A percentile compares a stretch with the other conserved stretches of the same genome.
phyloP scores from a whole-genome alignment of 2,888 invertebrate species.

The Anthrax anthrax region DNA sequence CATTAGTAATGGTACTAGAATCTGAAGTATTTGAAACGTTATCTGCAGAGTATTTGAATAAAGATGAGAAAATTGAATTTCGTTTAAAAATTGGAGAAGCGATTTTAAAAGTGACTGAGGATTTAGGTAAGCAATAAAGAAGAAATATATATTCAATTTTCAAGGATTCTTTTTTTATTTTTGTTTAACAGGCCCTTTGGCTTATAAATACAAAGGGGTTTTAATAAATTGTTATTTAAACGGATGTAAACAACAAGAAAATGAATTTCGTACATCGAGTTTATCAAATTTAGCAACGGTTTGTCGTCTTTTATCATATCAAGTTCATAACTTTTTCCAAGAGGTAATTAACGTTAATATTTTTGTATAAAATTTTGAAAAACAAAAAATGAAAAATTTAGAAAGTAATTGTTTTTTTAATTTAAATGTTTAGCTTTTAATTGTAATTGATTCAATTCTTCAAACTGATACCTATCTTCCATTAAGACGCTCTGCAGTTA shows the following conservation, averaged over 20 bases:
- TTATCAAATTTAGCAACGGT: constrained; percentile 30
- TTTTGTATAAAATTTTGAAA: no score
- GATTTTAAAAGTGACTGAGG: constrained; percentile 25
- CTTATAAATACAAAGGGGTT: constrained; percentile 27
- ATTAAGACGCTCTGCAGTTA: constrained; percentile 27
- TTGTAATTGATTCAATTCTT: constrained; percentile 23
- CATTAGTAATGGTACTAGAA: constrained; percentile 25
- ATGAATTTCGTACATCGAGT: constrained; percentile 31
- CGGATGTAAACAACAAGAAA: constrained; percentile 21
- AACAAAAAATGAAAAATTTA: neutral
- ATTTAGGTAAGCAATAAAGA: constrained; percentile 20
- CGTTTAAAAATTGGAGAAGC: constrained; percentile 31
- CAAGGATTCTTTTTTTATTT: neutral
- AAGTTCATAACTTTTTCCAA: constrained; percentile 30
- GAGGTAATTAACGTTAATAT: constrained; percentile 18
- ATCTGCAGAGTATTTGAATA: constrained; percentile 27
- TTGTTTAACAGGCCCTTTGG: constrained; percentile 21
- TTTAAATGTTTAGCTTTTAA: constrained; percentile 13
- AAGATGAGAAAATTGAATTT: constrained; percentile 22
- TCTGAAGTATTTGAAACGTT: constrained; percentile 27
- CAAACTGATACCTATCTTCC: constrained; percentile 26
- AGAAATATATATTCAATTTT: neutral
- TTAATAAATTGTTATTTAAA: constrained; percentile 28
- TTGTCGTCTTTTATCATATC: constrained; percentile 26
- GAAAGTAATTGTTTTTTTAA: neutral